phyloP scores from a whole-genome alignment of 2,797 vertebrate genomes.

The Lepus townsendii region DNA sequence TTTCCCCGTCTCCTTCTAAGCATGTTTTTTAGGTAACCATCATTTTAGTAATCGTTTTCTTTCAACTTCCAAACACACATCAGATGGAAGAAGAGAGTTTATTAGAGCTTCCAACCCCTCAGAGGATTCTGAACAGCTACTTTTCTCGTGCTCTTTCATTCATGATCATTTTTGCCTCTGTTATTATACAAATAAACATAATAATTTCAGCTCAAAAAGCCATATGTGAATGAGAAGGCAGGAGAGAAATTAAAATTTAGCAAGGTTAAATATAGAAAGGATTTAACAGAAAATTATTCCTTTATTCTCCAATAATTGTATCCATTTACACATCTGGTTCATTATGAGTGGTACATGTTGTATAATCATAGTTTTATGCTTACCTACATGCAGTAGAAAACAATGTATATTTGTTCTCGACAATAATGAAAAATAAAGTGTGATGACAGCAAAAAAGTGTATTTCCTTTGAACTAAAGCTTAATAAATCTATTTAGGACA shows the following conservation, averaged over 20 bases:
- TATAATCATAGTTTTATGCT: not conserved
- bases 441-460: not conserved
- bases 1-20: not conserved
- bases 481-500: not conserved
- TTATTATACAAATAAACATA: constrained; percentile 71
- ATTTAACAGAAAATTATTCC: not conserved
- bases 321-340: not conserved
- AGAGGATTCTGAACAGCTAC: not conserved
- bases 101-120: constrained; percentile 56
- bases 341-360: not conserved
- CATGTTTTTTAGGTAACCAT: constrained; percentile 15
- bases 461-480: not conserved
- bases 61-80: constrained; percentile 66
- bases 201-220: constrained; percentile 68
- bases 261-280: constrained; percentile 52
- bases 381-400: not conserved
- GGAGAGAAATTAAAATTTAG: constrained; percentile 33
- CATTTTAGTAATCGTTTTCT: not conserved
- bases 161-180: constrained; percentile 43
- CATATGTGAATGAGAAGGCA: constrained; percentile 35
- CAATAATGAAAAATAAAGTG: constrained; percentile 34
- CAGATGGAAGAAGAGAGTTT: constrained; percentile 18
- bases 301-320: constrained; percentile 2
- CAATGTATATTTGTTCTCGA: not conserved
- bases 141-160: constrained; percentile 71